Base-by-base conservation (phyloP, 2,888 invertebrate species). In the Pristionchus fissidentatus region DNA sequence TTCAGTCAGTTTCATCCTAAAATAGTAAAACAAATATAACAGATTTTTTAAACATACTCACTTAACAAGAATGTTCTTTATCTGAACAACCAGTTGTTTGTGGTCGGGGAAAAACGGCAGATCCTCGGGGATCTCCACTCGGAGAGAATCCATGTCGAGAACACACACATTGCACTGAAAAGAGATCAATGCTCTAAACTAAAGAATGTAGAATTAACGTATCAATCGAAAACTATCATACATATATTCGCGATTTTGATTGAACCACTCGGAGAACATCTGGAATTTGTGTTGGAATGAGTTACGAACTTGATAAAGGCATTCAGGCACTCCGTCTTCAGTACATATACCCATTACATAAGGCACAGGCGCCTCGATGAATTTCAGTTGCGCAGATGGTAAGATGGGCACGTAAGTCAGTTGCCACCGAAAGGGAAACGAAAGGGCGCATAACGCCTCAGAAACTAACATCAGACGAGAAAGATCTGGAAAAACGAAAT, bases 351-450 rank as follows among this genome's bases (percentile, higher is more conserved):
- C 99, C 98, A 99, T 99, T 85, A 99, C 95, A 93, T 97, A 99
- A 52, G 99, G 99, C 83, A 99, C 89, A 0, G 99, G 99, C 7
- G 99, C 99, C 93, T 99, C 99, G 75, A 99, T 94, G 93, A 99
- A 99, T 86, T 97, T 94, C 29, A 96, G 96, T 70, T 92, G 92
- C 4, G 94, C 93, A 79, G 97, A 96, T 0, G 99, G 99, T 90
- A 99, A 94, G 92, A 99, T 97, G 43, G 99, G 99, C 85, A 98
- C 99, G 93, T 99, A 99, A 3, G 99, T 98, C 93, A 99, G 98
- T 82, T 97, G 97, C 99, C 99, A 99, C 41, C 95, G 94, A 93
- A 98, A 99, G 1, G 99, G 99, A 92, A 98, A 96, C 57, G 98
- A 94, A 38, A 99, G 94, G 0, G 96, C 95, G 3, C 96, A 96